These are phyloP conservation scores for Temnothorax longispinosus DNA, from an alignment of 1,140 invertebrate genomes.

Conservation along the genomic window DNA sequence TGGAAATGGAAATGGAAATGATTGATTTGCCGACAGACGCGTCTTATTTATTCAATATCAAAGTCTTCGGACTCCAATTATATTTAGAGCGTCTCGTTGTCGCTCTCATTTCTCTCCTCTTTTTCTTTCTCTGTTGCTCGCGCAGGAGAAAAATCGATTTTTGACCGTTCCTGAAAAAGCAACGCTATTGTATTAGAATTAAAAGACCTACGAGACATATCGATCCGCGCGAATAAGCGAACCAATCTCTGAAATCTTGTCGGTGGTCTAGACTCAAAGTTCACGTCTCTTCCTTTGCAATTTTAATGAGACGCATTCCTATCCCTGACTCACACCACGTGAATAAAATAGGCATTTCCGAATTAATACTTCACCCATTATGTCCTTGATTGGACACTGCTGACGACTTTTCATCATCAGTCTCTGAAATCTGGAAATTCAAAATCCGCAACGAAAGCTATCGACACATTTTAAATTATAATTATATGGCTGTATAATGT, in stretches of 20 bases:
- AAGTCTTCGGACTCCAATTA: slow-evolving; percentile 47
- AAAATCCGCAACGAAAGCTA: background rate
- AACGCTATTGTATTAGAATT: slow-evolving; percentile 5
- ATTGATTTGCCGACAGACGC: slow-evolving; percentile 79
- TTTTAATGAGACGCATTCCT: slow-evolving; percentile 52
- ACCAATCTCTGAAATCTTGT: slow-evolving; percentile 20
- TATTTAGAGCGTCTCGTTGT: slow-evolving; percentile 70
- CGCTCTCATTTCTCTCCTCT: slow-evolving; percentile 28
- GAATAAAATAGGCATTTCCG: slow-evolving; percentile 24
- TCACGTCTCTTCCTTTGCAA: slow-evolving; percentile 40
- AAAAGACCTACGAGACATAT: slow-evolving; percentile 48
- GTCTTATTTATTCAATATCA: slow-evolving; percentile 72
- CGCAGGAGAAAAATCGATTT: slow-evolving; percentile 47
- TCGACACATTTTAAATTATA: background rate
- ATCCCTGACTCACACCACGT: background rate
- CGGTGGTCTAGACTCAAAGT: slow-evolving; percentile 22
- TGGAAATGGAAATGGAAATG: slow-evolving; percentile 66
- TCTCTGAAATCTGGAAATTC: background rate
- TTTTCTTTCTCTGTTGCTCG: background rate
- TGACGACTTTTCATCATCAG: background rate
- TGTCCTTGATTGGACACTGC: slow-evolving; percentile 12
- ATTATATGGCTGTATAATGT: background rate
- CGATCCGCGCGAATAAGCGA: slow-evolving; percentile 5
- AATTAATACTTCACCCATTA: slow-evolving; percentile 23
- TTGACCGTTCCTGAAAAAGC: slow-evolving; percentile 65